Evolutionary conservation across 1,140 invertebrate species (phyloP).

Genomic region (Antheraea mylitta): DNA sequence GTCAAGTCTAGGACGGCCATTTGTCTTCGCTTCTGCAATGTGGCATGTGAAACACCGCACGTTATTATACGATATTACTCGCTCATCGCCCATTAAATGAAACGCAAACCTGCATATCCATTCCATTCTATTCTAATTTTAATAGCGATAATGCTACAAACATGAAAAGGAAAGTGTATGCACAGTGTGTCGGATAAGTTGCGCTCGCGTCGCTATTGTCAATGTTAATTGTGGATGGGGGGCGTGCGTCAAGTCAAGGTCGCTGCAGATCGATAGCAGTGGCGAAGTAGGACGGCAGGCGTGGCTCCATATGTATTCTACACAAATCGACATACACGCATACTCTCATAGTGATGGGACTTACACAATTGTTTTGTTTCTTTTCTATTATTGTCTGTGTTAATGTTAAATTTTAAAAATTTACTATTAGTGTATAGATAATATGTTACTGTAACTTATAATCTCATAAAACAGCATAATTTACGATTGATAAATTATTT

Average conservation of each 20-base stretch:
- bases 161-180: constrained; percentile 46
- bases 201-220: constrained; percentile 55
- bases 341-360: constrained; percentile 13
- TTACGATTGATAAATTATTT: no score
- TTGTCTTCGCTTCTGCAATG: constrained; percentile 28
- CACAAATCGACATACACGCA: constrained; percentile 39
- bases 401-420: background rate
- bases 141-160: constrained; percentile 4
- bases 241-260: constrained; percentile 58
- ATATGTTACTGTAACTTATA: no score
- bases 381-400: background rate
- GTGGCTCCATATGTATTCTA: constrained; percentile 15
- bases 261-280: constrained; percentile 55
- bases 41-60: background rate
- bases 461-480: no score
- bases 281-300: constrained; percentile 26
- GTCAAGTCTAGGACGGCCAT: constrained; percentile 63
- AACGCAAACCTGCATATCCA: background rate
- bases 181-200: constrained; percentile 35
- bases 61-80: background rate
- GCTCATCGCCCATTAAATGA: background rate
- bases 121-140: background rate
- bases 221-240: constrained; percentile 60
- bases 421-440: no score
- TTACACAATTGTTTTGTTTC: background rate